Conservation (phyloP, 1,140 invertebrate species). For the Tetragonula clypearis region DNA sequence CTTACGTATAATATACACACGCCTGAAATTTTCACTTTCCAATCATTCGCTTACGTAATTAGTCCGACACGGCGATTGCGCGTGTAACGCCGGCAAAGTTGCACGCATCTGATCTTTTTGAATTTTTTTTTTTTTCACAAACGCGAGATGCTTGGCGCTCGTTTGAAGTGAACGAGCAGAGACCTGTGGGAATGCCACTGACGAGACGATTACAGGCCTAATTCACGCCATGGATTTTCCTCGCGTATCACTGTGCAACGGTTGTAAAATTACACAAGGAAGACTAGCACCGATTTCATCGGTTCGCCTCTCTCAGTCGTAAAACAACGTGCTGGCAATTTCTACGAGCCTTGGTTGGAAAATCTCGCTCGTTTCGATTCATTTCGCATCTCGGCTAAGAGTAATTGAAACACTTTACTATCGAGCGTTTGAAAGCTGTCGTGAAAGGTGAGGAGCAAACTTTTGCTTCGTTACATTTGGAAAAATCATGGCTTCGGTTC, state of each 20-base stretch:
- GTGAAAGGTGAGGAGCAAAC: background rate
- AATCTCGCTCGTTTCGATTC: constrained; percentile 43
- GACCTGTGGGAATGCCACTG: constrained; percentile 41
- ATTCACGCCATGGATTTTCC: constrained; percentile 38
- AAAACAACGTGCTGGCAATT: constrained; percentile 61
- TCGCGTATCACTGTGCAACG: constrained; percentile 52
- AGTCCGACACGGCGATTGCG: background rate
- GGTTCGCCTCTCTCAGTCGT: constrained; percentile 71
- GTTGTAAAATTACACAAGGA: constrained; percentile 72
- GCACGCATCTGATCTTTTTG: background rate
- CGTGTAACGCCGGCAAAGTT: background rate
- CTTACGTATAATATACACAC: background rate
- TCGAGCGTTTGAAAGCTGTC: background rate
- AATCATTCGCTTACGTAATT: constrained; percentile 19
- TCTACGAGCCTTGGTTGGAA: constrained; percentile 33
- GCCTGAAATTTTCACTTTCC: background rate
- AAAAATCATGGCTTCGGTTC: background rate
- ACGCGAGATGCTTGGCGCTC: background rate
- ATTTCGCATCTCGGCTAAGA: constrained; percentile 21
- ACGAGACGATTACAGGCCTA: constrained; percentile 28
- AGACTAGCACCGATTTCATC: constrained; percentile 73
- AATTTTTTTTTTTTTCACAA: background rate
- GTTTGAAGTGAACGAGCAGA: background rate
- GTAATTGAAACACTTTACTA: constrained; percentile 43
- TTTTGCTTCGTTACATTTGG: background rate